Percentiles rank a stretch among this genome's conserved stretches.
These are phyloP conservation scores for Chanos chanos DNA, from an alignment of 2,797 vertebrate genomes.

Conservation along the genomic window DNA sequence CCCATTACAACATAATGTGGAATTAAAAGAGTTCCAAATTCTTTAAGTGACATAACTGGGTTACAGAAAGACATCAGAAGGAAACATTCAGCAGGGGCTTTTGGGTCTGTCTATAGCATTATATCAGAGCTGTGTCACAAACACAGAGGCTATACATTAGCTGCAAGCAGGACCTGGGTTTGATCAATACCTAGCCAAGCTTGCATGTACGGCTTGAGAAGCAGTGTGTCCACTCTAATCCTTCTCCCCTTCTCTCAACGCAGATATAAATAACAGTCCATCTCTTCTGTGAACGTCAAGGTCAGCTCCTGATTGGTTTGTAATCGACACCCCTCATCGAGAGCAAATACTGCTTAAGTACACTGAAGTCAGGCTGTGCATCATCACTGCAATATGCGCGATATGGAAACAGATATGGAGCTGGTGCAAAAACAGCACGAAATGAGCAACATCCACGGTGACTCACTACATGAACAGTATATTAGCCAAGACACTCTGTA, in stretches of 20 bases:
- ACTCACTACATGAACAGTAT: too few species aligned
- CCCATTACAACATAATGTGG: too few species aligned
- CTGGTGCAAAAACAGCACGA: constrained; percentile 16
- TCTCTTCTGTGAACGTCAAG: constrained; percentile 20
- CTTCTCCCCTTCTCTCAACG: not conserved
- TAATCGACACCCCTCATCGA: constrained; percentile 14
- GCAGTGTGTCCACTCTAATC: constrained; percentile 4
- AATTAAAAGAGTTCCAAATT: too few species aligned
- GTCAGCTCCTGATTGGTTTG: constrained; percentile 23
- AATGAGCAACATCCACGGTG: not conserved
- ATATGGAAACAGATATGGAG: not conserved
- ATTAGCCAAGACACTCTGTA: too few species aligned
- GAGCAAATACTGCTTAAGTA: constrained; percentile 11
- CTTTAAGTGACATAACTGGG: not conserved
- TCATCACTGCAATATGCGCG: constrained; percentile 12
- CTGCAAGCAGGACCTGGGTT: not conserved
- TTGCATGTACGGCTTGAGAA: constrained; percentile 19
- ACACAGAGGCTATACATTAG: constrained; percentile 17
- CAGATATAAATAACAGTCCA: constrained; percentile 26
- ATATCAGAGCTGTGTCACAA: constrained; percentile 26
- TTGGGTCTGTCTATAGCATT: constrained; percentile 7
- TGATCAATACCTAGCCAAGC: constrained; percentile 14
- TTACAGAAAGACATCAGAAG: constrained; percentile 16
- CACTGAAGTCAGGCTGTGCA: constrained; percentile 10
- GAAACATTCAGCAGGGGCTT: constrained; percentile 12